Evolutionary conservation across 2,888 invertebrate genomes (phyloP).

Genomic region (Julus scanicus): DNA sequence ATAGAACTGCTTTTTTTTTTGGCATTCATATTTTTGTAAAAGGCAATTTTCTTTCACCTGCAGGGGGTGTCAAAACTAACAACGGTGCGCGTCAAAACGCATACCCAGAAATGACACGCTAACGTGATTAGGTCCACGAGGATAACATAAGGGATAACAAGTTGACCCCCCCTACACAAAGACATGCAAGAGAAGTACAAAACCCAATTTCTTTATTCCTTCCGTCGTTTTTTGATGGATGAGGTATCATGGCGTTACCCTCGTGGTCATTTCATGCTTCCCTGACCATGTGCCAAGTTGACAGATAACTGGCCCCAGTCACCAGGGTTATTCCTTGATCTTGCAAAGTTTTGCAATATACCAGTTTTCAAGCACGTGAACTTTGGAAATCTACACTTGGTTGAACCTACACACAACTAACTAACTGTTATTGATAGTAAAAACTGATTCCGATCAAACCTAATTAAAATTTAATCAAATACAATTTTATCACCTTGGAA

Average conservation of each 20-base stretch:
- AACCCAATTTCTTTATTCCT: constrained; percentile 39
- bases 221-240: constrained; percentile 49
- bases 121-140: constrained; percentile 20
- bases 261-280: constrained; percentile 54
- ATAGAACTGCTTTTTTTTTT: background rate
- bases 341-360: background rate
- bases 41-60: constrained; percentile 21
- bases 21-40: constrained; percentile 8
- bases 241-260: constrained; percentile 40
- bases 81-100: constrained; percentile 30
- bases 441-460: no score
- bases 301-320: constrained; percentile 30
- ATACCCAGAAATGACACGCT: constrained; percentile 1
- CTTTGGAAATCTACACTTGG: background rate
- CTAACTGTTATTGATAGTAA: background rate
- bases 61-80: constrained; percentile 21
- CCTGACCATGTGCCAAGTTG: constrained; percentile 41
- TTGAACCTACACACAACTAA: background rate
- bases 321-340: background rate
- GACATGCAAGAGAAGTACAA: constrained; percentile 7
- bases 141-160: constrained; percentile 24
- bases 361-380: background rate
- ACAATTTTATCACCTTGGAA: no score
- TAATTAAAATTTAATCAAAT: no score
- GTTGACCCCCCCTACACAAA: constrained; percentile 21